Evolutionary conservation across 2,113 vertebrate genomes (phyloP).

Genomic region (Thunnus thynnus): DNA sequence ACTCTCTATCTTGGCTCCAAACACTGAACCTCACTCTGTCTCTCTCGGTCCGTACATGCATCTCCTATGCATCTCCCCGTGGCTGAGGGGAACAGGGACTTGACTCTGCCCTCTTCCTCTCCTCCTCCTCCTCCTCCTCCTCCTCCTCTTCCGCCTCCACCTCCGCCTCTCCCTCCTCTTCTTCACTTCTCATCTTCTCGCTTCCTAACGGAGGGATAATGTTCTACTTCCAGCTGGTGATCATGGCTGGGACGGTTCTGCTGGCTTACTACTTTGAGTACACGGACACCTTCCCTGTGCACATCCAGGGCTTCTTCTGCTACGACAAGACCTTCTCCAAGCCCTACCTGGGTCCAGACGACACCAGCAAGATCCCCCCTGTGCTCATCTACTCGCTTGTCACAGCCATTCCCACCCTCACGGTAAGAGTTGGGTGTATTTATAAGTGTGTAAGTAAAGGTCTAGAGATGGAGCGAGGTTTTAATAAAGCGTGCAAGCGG

Average conservation of each 20-base stretch:
- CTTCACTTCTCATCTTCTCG: constrained; percentile 31
- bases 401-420: constrained; percentile 89
- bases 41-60: constrained; percentile 25
- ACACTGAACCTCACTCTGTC: constrained; percentile 54
- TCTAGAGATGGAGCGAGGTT: not conserved
- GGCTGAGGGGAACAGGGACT: constrained; percentile 64
- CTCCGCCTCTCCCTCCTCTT: constrained; percentile 38
- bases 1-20: constrained; percentile 25
- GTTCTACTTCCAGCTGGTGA: constrained; percentile 91
- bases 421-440: constrained; percentile 81
- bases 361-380: constrained; percentile 88
- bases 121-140: constrained; percentile 48
- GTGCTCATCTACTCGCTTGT: constrained; percentile 90
- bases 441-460: constrained; percentile 12
- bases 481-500: not conserved
- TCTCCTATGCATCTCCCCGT: constrained; percentile 64
- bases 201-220: constrained; percentile 78
- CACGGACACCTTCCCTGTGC: constrained; percentile 93
- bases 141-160: constrained; percentile 29
- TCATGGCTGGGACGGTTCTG: constrained; percentile 91
- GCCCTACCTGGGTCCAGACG: constrained; percentile 92
- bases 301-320: constrained; percentile 94
- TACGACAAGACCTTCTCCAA: constrained; percentile 90
- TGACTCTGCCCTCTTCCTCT: constrained; percentile 66
- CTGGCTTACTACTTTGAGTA: constrained; percentile 94